A percentile compares a stretch with the other conserved stretches of the same genome.
phyloP scores from a whole-genome alignment of 2,113 vertebrate genomes.

The Struthidea cinerea region DNA sequence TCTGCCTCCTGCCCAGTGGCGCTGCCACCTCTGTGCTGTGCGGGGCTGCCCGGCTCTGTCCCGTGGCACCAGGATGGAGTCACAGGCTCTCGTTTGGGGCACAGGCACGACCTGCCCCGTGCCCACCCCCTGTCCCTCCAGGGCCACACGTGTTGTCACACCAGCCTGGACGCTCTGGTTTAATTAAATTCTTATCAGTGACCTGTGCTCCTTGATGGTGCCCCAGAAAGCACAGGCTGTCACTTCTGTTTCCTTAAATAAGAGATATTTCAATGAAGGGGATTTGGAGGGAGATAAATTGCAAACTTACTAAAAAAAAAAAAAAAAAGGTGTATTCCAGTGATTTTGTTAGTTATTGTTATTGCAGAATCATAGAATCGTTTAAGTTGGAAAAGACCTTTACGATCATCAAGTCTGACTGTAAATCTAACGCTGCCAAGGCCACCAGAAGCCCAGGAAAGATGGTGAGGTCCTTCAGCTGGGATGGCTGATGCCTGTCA shows the following conservation, averaged over 20 bases:
- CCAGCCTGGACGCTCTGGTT: neutral
- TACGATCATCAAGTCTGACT: rapidly evolving
- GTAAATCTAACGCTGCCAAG: neutral
- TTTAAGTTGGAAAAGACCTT: neutral
- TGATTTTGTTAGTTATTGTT: neutral
- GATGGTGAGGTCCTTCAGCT: neutral
- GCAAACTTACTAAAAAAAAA: neutral
- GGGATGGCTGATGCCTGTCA: neutral
- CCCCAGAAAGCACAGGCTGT: neutral
- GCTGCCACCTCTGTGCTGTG: neutral
- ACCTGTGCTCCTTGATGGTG: neutral
- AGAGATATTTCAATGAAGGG: neutral
- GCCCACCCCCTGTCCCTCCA: neutral
- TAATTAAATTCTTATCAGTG: neutral
- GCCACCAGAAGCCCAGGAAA: neutral
- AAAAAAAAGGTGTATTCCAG: neutral
- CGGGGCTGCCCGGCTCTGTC: neutral
- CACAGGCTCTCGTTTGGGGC: neutral
- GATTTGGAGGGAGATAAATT: neutral
- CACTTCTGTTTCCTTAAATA: neutral
- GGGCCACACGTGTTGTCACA: rapidly evolving
- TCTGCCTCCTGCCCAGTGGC: neutral
- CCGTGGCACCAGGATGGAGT: rapidly evolving
- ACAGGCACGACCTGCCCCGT: rapidly evolving
- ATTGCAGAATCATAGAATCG: neutral